Evolutionary conservation across 2,797 vertebrate species (phyloP).

Genomic region (Sebastes diaconus): DNA sequence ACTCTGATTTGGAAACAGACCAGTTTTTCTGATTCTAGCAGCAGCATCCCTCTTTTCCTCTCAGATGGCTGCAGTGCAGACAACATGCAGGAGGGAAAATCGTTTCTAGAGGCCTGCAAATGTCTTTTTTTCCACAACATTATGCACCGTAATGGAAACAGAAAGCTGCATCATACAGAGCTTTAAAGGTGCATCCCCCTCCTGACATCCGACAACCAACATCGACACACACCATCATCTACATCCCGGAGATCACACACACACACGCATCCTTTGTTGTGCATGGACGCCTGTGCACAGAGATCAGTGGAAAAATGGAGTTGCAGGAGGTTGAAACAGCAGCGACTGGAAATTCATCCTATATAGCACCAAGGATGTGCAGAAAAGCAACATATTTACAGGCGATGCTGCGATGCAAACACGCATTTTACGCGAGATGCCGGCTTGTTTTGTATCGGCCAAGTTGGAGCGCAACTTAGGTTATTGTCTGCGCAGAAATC

Average conservation of each 20-base stretch:
- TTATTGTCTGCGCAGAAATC: constrained; percentile 56
- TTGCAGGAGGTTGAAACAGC: constrained; percentile 20
- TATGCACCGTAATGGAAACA: no score
- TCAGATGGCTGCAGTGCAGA: background rate
- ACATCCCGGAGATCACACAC: constrained; percentile 37
- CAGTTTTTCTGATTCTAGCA: background rate
- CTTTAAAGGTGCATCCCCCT: constrained; percentile 3
- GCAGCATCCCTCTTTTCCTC: background rate
- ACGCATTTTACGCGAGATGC: background rate
- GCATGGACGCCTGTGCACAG: constrained; percentile 36
- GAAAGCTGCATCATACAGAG: background rate
- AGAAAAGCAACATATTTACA: background rate
- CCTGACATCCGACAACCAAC: background rate
- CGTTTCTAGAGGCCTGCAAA: background rate
- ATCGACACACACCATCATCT: constrained; percentile 22
- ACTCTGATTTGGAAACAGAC: background rate
- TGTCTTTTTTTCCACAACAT: background rate
- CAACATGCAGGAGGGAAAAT: background rate
- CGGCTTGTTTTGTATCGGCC: constrained; percentile 2
- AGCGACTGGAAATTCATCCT: background rate
- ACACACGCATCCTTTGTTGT: constrained; percentile 70
- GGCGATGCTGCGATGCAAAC: background rate
- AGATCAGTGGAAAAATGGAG: constrained; percentile 56
- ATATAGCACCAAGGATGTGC: background rate
- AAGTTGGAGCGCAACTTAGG: constrained; percentile 68